Evolutionary conservation across 1,140 invertebrate species (phyloP).

Genomic region (Brachionus calyciflorus): DNA sequence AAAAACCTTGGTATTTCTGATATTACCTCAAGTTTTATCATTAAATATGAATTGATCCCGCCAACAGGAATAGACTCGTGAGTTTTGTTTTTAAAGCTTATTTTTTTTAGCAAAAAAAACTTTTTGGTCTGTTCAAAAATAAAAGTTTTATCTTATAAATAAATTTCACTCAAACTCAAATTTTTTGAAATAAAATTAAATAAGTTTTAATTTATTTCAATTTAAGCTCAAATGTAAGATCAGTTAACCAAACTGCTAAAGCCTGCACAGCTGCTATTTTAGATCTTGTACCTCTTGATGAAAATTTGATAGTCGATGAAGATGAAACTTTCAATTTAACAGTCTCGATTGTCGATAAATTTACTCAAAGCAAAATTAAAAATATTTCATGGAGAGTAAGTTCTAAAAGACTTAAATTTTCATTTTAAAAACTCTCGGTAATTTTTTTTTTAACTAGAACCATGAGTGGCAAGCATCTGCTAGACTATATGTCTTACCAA

Average conservation of each 20-base stretch:
- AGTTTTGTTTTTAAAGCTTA: background rate
- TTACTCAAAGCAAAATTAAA: background rate
- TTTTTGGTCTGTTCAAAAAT: too few relatives aligned
- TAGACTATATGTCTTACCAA: background rate
- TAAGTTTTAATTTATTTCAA: background rate
- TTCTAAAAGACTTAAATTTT: too few relatives aligned
- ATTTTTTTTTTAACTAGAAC: background rate
- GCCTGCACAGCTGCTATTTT: background rate
- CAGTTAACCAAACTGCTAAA: background rate
- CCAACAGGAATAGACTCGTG: background rate
- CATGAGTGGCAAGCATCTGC: conserved; percentile 1
- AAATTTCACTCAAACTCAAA: too few relatives aligned
- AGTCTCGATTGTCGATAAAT: background rate
- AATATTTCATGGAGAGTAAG: conserved; percentile 39
- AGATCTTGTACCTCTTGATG: background rate
- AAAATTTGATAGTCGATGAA: background rate
- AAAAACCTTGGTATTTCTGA: background rate
- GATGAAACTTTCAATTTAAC: conserved; percentile 22
- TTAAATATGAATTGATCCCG: background rate
- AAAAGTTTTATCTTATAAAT: too few relatives aligned
- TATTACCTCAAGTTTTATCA: background rate
- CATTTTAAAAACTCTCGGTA: too few relatives aligned
- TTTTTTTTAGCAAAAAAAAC: background rate
- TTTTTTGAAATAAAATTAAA: too few relatives aligned
- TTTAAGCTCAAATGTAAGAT: background rate